Conservation (phyloP, 2,113 vertebrate species). For the Periophthalmus modestus region DNA sequence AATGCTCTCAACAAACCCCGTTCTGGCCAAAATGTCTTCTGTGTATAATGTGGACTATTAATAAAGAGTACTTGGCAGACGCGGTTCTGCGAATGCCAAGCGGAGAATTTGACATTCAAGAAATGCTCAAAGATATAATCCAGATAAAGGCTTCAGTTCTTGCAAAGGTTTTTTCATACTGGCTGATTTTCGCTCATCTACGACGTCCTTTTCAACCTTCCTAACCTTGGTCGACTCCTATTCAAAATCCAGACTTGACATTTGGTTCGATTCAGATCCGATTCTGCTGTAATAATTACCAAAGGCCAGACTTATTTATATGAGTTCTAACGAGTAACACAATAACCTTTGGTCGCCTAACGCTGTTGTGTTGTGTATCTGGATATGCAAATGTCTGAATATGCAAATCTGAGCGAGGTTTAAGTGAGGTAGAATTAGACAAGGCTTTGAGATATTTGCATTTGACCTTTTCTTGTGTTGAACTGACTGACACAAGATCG, state of each 20-base stretch:
- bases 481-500: conserved; percentile 40
- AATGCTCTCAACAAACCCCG: conserved; percentile 10
- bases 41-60: conserved; percentile 13
- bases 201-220: conserved; percentile 32
- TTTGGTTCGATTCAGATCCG: conserved; percentile 58
- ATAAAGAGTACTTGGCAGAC: conserved; percentile 8
- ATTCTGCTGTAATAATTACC: conserved; percentile 25
- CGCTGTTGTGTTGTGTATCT: neutral
- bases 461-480: conserved; percentile 37
- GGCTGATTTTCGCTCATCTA: conserved; percentile 40
- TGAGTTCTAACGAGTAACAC: neutral
- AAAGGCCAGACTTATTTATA: conserved; percentile 9
- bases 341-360: conserved; percentile 21
- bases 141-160: conserved; percentile 28
- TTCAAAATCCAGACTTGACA: conserved; percentile 57
- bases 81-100: neutral
- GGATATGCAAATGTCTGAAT: conserved; percentile 25
- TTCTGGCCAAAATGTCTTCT: conserved; percentile 29
- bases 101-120: conserved; percentile 16
- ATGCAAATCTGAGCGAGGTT: neutral
- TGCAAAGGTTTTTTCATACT: conserved; percentile 10
- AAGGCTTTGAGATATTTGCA: conserved; percentile 17
- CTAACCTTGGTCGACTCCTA: conserved; percentile 49
- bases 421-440: conserved; percentile 15
- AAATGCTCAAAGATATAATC: conserved; percentile 24